Conservation (phyloP, 2,888 invertebrate species). For the Eurytoma californica region DNA sequence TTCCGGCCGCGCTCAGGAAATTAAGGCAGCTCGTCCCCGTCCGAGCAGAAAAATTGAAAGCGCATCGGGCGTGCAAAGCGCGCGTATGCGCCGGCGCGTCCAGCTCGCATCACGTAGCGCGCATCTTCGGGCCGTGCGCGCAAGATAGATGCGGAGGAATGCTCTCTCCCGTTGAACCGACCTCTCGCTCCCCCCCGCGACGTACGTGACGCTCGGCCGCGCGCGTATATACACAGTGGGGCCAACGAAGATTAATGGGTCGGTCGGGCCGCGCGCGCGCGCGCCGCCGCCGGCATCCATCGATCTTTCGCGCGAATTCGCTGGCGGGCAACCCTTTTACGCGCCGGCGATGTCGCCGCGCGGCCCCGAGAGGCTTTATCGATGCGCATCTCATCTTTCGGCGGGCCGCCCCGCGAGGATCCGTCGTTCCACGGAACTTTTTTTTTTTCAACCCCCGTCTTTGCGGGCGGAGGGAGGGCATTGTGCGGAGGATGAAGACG, state of each 20-base stretch:
- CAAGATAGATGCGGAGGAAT: not conserved
- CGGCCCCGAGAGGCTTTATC: not conserved
- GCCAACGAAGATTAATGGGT: conserved; percentile 52
- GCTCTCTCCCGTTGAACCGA: not conserved
- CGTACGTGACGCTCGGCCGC: not conserved
- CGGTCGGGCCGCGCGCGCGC: not conserved
- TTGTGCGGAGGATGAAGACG: conserved; percentile 17
- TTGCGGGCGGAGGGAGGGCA: not conserved
- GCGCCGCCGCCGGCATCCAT: conserved; percentile 21
- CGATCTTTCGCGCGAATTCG: conserved; percentile 46
- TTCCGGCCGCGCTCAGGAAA: conserved; percentile 43
- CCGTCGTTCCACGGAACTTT: not conserved
- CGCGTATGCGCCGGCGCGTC: not conserved
- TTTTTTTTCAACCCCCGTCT: not conserved
- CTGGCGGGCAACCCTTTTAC: conserved; percentile 9
- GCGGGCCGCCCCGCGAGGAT: too few relatives aligned
- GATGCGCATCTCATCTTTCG: not conserved
- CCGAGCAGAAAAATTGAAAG: conserved; percentile 50
- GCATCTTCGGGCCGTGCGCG: not conserved
- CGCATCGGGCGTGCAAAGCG: conserved; percentile 12
- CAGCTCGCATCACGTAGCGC: not conserved
- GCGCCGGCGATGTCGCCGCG: conserved; percentile 20
- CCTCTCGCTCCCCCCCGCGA: not conserved
- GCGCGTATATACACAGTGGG: not conserved
- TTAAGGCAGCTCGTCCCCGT: conserved; percentile 43